These are phyloP conservation scores for Brachypterus glaber DNA, from an alignment of 2,888 invertebrate species.

Conservation along the genomic window DNA sequence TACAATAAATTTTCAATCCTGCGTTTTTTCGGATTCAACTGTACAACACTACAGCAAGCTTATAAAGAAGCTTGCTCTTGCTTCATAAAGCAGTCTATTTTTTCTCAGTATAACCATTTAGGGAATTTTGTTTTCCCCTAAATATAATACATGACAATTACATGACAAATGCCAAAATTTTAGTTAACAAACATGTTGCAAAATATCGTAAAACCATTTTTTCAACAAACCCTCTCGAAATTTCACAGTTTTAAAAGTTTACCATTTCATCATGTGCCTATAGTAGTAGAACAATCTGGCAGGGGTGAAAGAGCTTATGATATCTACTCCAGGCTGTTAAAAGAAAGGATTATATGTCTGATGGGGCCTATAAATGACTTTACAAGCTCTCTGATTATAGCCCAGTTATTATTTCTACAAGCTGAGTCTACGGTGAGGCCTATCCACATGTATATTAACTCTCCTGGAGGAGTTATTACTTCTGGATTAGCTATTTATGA, in stretches of 20 bases:
- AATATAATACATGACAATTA: too few relatives aligned
- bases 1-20: too few relatives aligned
- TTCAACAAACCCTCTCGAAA: not conserved
- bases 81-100: too few relatives aligned
- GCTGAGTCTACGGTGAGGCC: slow-evolving; percentile 92
- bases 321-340: slow-evolving; percentile 89
- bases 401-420: slow-evolving; percentile 85
- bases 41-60: too few relatives aligned
- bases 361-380: slow-evolving; percentile 94
- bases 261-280: slow-evolving; percentile 59
- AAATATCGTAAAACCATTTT: not conserved
- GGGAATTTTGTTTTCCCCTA: too few relatives aligned
- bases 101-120: too few relatives aligned
- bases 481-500: slow-evolving; percentile 95
- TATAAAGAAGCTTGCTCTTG: too few relatives aligned
- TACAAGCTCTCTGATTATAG: slow-evolving; percentile 83
- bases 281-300: slow-evolving; percentile 94
- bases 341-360: slow-evolving; percentile 92
- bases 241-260: slow-evolving; percentile 7
- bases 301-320: slow-evolving; percentile 93
- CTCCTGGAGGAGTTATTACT: slow-evolving; percentile 87
- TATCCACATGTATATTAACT: slow-evolving; percentile 93
- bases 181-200: too few relatives aligned
- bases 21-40: too few relatives aligned
- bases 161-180: too few relatives aligned